Conservation (phyloP, 2,113 vertebrate genomes). For the Serinus canaria region DNA sequence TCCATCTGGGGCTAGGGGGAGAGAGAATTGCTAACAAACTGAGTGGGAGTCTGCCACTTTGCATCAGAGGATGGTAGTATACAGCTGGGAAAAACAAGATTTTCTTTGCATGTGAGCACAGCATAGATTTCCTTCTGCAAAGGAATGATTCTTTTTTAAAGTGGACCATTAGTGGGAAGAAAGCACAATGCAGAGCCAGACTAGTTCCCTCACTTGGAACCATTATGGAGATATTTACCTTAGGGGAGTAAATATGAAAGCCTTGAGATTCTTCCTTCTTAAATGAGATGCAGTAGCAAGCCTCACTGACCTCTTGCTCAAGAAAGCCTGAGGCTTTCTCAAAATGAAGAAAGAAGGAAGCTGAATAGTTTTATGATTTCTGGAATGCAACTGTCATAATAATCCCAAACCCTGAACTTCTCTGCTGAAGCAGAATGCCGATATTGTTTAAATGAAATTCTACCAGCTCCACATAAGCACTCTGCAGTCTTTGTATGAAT, state of each 20-base stretch:
- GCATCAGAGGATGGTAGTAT: neutral
- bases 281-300: neutral
- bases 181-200: neutral
- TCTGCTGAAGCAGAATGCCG: neutral
- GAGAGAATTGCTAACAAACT: neutral
- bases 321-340: neutral
- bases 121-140: neutral
- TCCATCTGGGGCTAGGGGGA: rapidly evolving
- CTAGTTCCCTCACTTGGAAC: neutral
- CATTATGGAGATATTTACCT: neutral
- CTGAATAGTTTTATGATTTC: neutral
- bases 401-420: neutral
- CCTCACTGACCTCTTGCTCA: neutral
- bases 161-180: neutral
- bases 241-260: neutral
- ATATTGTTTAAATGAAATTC: neutral
- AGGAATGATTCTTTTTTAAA: neutral
- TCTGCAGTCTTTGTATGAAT: neutral
- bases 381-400: neutral
- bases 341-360: neutral
- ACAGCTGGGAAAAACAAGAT: neutral
- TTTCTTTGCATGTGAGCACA: neutral
- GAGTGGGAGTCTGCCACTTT: neutral
- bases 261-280: neutral
- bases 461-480: neutral